Evolutionary conservation across 92 coral and sea anemone genomes (phyloP), one percentile per base, ranked within the genome.

Genomic region (Virgularia gustaviana): DNA sequence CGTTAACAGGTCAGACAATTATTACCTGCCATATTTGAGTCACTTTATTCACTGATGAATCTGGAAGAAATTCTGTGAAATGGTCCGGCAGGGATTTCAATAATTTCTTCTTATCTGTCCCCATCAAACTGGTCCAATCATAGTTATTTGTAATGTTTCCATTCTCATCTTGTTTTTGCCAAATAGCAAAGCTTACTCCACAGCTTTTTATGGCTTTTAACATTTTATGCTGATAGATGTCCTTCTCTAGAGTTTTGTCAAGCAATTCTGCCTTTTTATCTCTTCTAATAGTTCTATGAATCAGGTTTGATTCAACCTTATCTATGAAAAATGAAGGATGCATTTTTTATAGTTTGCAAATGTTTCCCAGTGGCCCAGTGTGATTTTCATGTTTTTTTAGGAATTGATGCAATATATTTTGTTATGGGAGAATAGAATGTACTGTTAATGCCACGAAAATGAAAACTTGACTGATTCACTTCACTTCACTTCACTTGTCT

Each of bases 81-180:
- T 13, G n/a, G n/a, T n/a, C n/a, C 2, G 71, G 71, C 5, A 63
- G 71, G 2, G 13, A 20, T 36, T 63, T 30, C 28, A 63, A 51
- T 2, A 63, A 4, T 63, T 63, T 31, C 55, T 63, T 63, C 24
- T 63, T 63, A 3, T 63, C 71, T 28, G 6, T 18, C 2, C 71
- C 71, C 41, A 63, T 36, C 63, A 63, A 3, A 51, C 71, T 63
- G 71, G 71, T 63, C 71, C 71, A 63, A 9, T 63, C 71, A 63
- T 34, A 19, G 7, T 63, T 31, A n/a, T 36, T 10, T 10, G 43
- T 63, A 34, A n/a, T 5, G 3, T 63, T 63, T 3, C 71, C 61
- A 63, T 63, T 63, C 15, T 36, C 71, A 63, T 63, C 47, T 11
- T 2, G 12, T 31, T 34, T 63, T 5, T 34, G 3, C 23, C 23